A percentile compares a stretch with the other conserved stretches of the same genome.
phyloP scores from a whole-genome alignment of 2,888 invertebrate species.

The Agrilus cyanescens region DNA sequence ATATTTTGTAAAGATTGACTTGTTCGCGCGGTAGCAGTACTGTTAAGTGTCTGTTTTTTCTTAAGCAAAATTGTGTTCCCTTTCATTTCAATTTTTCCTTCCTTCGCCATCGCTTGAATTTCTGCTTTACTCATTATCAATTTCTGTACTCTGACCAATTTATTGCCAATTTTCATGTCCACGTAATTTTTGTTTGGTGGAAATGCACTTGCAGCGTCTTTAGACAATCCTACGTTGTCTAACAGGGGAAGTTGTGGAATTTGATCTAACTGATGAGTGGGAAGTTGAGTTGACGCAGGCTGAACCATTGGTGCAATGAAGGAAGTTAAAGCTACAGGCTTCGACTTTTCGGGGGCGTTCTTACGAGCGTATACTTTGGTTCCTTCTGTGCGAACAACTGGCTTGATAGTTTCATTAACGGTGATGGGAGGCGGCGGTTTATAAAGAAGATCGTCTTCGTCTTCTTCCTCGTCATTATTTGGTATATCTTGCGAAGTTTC shows the following conservation, averaged over 20 bases:
- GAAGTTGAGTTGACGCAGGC: conserved; percentile 7
- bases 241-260: conserved; percentile 17
- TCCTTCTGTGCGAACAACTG: conserved; percentile 32
- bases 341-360: conserved; percentile 13
- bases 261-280: conserved; percentile 17
- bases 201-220: conserved; percentile 22
- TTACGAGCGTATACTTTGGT: conserved; percentile 30
- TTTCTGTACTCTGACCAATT: conserved; percentile 51
- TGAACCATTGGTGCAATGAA: conserved; percentile 7
- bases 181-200: conserved; percentile 26
- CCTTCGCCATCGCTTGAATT: conserved; percentile 52
- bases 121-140: conserved; percentile 56
- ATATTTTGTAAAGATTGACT: too few species aligned
- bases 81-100: conserved; percentile 52
- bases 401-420: conserved; percentile 26
- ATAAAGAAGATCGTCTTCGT: conserved; percentile 30
- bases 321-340: conserved; percentile 1
- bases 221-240: conserved; percentile 22
- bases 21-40: too few species aligned
- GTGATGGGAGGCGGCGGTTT: not conserved
- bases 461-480: conserved; percentile 12
- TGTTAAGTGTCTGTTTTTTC: conserved; percentile 8
- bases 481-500: conserved; percentile 18
- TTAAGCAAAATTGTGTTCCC: conserved; percentile 28
- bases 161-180: conserved; percentile 40